Evolutionary conservation across 2,113 vertebrate genomes (phyloP).

Genomic region (Cyprinus carpio): DNA sequence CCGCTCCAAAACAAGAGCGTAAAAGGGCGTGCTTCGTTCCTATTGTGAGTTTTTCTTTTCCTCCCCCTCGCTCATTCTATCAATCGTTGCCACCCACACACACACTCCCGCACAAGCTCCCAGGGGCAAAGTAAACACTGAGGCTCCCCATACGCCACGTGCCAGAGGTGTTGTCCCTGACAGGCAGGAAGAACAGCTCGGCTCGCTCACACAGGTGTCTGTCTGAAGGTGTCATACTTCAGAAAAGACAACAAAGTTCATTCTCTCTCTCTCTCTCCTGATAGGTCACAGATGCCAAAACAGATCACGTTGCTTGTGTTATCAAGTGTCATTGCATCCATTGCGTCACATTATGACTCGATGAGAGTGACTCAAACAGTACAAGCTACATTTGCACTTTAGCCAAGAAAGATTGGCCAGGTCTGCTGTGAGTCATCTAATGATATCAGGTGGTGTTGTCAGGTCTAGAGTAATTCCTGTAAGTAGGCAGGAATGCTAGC

Average conservation of each 20-base stretch:
- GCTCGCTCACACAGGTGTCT: constrained; percentile 66
- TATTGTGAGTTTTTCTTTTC: constrained; percentile 14
- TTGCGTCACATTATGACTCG: constrained; percentile 53
- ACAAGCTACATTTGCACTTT: constrained; percentile 52
- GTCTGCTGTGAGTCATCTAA: constrained; percentile 11
- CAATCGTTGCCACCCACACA: constrained; percentile 38
- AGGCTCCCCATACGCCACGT: constrained; percentile 61
- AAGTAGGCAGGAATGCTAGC: background rate
- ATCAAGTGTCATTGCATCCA: constrained; percentile 23
- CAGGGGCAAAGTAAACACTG: constrained; percentile 45
- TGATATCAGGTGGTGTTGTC: constrained; percentile 45
- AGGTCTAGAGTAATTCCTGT: background rate
- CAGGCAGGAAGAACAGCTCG: constrained; percentile 65
- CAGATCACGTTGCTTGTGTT: constrained; percentile 61
- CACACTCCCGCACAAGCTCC: constrained; percentile 37
- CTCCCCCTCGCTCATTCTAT: constrained; percentile 30
- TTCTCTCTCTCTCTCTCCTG: background rate
- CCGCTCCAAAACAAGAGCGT: constrained; percentile 15
- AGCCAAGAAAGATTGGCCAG: constrained; percentile 45
- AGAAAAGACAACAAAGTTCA: background rate
- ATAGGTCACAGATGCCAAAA: constrained; percentile 57
- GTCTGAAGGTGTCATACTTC: constrained; percentile 51
- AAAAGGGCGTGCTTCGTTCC: background rate
- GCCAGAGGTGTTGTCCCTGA: constrained; percentile 60
- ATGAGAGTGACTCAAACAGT: constrained; percentile 58